Percentiles rank a stretch among this genome's conserved stretches.
Conservation (phyloP, 1,140 invertebrate genomes). For the Pseudomyrmex cubaensis region DNA sequence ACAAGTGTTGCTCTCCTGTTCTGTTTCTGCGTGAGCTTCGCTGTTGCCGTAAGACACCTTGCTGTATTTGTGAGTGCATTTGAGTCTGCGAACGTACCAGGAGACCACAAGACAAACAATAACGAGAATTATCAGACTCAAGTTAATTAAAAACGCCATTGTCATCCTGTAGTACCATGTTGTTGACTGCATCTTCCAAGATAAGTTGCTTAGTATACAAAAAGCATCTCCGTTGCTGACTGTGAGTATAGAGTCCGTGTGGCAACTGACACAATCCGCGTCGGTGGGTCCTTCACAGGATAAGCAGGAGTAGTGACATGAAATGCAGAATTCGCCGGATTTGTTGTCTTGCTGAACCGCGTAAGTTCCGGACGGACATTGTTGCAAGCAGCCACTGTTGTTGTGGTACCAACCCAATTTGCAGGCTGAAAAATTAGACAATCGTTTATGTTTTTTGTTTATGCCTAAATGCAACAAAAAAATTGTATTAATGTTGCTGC, state of each 20-base stretch:
- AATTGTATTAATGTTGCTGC: conserved; percentile 1
- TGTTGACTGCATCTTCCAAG: conserved; percentile 72
- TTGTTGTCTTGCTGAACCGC: conserved; percentile 20
- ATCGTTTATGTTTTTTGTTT: conserved; percentile 45
- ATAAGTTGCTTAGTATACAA: conserved; percentile 69
- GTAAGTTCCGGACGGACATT: conserved; percentile 67
- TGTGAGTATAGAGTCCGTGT: conserved; percentile 66
- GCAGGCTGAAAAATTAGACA: conserved; percentile 74
- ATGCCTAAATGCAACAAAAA: background rate
- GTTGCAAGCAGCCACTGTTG: conserved; percentile 52
- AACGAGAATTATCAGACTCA: background rate
- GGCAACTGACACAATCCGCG: conserved; percentile 73
- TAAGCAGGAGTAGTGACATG: conserved; percentile 76
- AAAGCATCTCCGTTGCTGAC: conserved; percentile 49
- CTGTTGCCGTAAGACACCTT: conserved; percentile 64
- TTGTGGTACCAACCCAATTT: conserved; percentile 57
- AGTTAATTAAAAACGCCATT: conserved; percentile 66
- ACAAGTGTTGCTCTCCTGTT: conserved; percentile 35
- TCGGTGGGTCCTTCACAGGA: conserved; percentile 74
- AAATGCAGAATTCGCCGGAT: conserved; percentile 52
- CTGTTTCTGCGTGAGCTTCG: conserved; percentile 35
- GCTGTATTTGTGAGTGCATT: conserved; percentile 61
- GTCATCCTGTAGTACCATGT: conserved; percentile 74
- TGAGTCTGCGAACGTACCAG: conserved; percentile 37
- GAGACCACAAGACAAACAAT: conserved; percentile 45